Evolutionary conservation across 2,113 vertebrate species (phyloP).

Genomic region (Vulpes ferrilata): DNA sequence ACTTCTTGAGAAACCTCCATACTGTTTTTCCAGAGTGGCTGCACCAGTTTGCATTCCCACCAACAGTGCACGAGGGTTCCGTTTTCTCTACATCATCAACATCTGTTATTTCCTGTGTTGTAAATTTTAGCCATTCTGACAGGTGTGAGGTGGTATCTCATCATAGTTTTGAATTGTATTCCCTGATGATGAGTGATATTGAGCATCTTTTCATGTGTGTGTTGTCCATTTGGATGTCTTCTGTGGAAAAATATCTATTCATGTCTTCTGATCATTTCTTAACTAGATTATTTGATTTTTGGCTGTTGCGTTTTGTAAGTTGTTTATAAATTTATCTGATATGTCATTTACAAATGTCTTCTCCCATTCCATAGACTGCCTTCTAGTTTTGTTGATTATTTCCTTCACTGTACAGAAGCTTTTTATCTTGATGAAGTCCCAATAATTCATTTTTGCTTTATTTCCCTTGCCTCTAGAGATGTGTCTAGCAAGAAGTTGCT

Average conservation of each 20-base stretch:
- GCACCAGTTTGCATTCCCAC: neutral
- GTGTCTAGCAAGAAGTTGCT: neutral
- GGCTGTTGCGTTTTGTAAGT: neutral
- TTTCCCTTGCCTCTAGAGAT: neutral
- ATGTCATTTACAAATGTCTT: neutral
- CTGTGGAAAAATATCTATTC: neutral
- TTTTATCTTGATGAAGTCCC: neutral
- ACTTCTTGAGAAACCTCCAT: neutral
- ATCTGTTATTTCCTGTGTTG: neutral
- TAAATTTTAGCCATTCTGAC: neutral
- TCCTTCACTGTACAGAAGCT: neutral
- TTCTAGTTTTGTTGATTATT: neutral
- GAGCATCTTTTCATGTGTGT: neutral
- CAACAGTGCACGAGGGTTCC: neutral
- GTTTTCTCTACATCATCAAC: neutral
- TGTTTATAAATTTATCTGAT: neutral
- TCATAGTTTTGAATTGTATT: neutral
- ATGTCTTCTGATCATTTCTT: neutral
- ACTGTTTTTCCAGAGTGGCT: neutral
- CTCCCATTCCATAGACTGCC: neutral
- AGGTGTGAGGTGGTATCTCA: neutral
- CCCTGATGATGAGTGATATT: neutral
- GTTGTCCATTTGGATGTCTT: neutral
- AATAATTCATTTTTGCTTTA: neutral
- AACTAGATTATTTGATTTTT: neutral